Percentiles rank a stretch among this genome's conserved stretches.
Conservation (phyloP, 1,140 invertebrate species). For the Panulirus ornatus region DNA sequence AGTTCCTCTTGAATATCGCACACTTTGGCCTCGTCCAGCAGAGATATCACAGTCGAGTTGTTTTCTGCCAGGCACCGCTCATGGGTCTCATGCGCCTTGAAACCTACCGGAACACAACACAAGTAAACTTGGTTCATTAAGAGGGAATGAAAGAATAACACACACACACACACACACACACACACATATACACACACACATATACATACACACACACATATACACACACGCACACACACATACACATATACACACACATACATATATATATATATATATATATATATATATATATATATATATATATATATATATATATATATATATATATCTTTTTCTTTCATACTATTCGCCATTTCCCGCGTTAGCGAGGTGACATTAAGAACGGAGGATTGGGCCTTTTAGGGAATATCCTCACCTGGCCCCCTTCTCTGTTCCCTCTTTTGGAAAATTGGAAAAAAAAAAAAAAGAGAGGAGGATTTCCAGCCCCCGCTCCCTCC, state of each 20-base stretch:
- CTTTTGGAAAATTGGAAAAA: no score
- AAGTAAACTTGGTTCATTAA: neutral
- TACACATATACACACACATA: slow-evolving; percentile 21
- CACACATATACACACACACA: neutral
- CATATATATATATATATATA: no score
- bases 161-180: slow-evolving; percentile 17
- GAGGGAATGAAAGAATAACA: neutral
- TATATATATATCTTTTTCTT: no score
- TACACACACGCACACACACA: slow-evolving; percentile 1
- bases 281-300: neutral
- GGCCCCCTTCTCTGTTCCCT: no score
- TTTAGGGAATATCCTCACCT: no score
- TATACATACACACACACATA: slow-evolving; percentile 11
- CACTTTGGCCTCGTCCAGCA: slow-evolving; percentile 23
- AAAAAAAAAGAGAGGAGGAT: no score
- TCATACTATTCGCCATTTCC: no score
- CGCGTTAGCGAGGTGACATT: no score
- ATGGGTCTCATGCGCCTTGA: slow-evolving; percentile 90
- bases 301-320: neutral
- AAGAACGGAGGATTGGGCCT: no score
- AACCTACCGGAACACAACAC: slow-evolving; percentile 78
- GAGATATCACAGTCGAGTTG: slow-evolving; percentile 39
- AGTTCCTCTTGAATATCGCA: slow-evolving; percentile 77
- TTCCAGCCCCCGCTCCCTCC: no score
- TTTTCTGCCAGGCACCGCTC: slow-evolving; percentile 86